Base-by-base conservation (phyloP, 30 jellyfish, hydroid and myxozoan species). In the Turritopsis rubra region DNA sequence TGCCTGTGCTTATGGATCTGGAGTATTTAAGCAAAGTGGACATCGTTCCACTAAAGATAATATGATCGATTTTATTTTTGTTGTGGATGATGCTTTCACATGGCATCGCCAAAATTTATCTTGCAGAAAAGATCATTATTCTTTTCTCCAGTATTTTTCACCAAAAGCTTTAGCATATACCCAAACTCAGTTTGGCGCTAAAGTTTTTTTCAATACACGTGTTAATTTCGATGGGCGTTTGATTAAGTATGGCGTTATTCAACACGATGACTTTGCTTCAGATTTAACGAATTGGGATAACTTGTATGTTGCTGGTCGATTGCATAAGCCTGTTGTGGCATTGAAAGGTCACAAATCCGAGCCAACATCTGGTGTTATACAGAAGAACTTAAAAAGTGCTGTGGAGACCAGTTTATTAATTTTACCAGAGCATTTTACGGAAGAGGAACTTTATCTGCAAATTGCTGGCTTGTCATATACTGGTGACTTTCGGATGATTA, bases 1-100 rank as follows among this genome's bases (percentile, higher is more conserved):
- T 68, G 96, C 96, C 0, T 95, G 93, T 90, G 98, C 99, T 0
- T 95, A 95, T 88, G 99, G 99, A 66, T 90, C 98, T 0, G 97
- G 97, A 13, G 97, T 89, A 16, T 95, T 95, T 70, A 90, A 84
- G 73, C 99, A 95, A 75, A 65, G 85, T 53, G 93, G 96, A 79
- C 96, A 88, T 79, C 71, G 54, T 19, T 87, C 92, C 18, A 84
- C 86, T 13, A 91, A 85, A 74, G 94, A 89, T 73, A 94, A 94
- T 81, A 90, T 95, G 97, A 66, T 88, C 28, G 99, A 95, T 77
- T 84, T 95, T 41, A 86, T 90, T 18, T 89, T 95, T 83, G 96
- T 95, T 25, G 99, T 95, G 28, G 79, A 90, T 1, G 92, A 90
- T 74, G 88, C 97, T 24, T 52, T 53, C 5, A 9, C 60, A 53